Conservation (phyloP, 1,140 invertebrate genomes). For the Diachasma alloeum region DNA sequence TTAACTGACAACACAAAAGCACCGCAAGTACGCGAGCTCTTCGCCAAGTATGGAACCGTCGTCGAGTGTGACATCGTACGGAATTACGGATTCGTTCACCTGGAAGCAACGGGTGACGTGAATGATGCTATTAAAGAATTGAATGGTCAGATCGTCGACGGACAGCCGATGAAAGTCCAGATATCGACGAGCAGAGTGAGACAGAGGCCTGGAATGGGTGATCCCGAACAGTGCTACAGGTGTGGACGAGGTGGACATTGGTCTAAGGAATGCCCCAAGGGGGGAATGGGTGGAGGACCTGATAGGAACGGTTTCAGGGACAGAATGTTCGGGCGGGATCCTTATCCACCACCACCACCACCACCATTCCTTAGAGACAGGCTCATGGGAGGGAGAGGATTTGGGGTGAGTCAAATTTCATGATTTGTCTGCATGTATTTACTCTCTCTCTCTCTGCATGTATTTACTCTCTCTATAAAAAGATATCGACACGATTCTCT, state of each 20-base stretch:
- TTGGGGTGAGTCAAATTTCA: constrained; percentile 82
- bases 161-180: constrained; percentile 89
- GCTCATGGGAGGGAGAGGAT: constrained; percentile 79
- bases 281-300: constrained; percentile 73
- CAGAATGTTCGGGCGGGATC: constrained; percentile 83
- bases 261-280: constrained; percentile 90
- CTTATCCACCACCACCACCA: constrained; percentile 83
- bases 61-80: constrained; percentile 91
- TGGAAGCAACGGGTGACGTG: constrained; percentile 83
- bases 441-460: too few species aligned
- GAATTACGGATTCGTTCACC: constrained; percentile 91
- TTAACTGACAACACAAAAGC: constrained; percentile 88
- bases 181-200: constrained; percentile 89
- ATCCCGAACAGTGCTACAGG: constrained; percentile 92
- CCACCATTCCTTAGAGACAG: constrained; percentile 86
- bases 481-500: too few species aligned
- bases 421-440: too few species aligned
- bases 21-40: constrained; percentile 84
- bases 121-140: constrained; percentile 87
- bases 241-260: constrained; percentile 93
- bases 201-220: constrained; percentile 93
- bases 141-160: constrained; percentile 84
- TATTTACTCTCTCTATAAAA: too few species aligned
- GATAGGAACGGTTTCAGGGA: constrained; percentile 80
- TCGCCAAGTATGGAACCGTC: constrained; percentile 87